phyloP scores from a whole-genome alignment of 1,140 invertebrate genomes.

The Lucilia sericata region DNA sequence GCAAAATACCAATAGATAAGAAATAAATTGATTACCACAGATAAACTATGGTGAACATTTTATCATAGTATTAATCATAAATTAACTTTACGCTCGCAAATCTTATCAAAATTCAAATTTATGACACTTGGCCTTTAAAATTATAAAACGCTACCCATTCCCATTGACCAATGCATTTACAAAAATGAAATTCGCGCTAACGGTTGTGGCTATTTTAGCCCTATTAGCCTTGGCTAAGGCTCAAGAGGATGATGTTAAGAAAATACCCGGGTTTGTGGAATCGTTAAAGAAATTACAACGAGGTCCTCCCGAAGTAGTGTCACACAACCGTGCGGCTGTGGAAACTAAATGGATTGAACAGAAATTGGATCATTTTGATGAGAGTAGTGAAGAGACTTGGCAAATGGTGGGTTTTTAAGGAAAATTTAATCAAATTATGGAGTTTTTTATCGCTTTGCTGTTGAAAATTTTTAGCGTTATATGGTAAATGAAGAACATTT shows the following conservation, averaged over 20 bases:
- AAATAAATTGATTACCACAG: too few species aligned
- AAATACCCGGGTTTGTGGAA: slow-evolving; percentile 33
- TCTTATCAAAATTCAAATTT: too few species aligned
- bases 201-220: slow-evolving; percentile 25
- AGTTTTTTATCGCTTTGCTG: not conserved
- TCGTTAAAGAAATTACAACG: slow-evolving; percentile 55
- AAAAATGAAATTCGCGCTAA: slow-evolving; percentile 35
- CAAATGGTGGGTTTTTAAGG: slow-evolving; percentile 69
- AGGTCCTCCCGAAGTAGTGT: slow-evolving; percentile 53
- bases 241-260: not conserved
- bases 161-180: slow-evolving; percentile 20
- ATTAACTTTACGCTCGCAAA: too few species aligned
- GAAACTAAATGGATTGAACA: slow-evolving; percentile 61
- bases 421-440: not conserved
- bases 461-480: slow-evolving; percentile 55
- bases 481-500: slow-evolving; percentile 76
- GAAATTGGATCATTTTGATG: slow-evolving; percentile 79
- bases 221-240: not conserved
- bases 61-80: too few species aligned
- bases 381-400: slow-evolving; percentile 74
- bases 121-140: too few species aligned
- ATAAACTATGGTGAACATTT: too few species aligned
- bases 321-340: slow-evolving; percentile 35
- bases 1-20: too few species aligned
- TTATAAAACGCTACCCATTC: too few species aligned